phyloP scores from a whole-genome alignment of 2,797 vertebrate genomes.

The Xiphophorus birchmanni region DNA sequence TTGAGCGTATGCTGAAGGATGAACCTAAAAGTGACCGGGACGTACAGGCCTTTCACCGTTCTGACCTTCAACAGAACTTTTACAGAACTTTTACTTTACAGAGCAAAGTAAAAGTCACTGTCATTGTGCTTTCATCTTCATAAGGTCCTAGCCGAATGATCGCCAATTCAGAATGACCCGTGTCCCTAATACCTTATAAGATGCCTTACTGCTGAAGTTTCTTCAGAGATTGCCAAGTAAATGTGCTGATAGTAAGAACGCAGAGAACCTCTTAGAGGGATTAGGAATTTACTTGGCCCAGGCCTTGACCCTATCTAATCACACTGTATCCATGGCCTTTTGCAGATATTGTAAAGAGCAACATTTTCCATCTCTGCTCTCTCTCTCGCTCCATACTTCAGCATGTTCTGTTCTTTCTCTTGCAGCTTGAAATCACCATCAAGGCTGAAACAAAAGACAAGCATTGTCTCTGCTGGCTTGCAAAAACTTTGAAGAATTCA shows the following conservation, averaged over 20 bases:
- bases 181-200: slow-evolving; percentile 63
- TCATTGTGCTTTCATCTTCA: slow-evolving; percentile 44
- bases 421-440: slow-evolving; percentile 37
- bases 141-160: slow-evolving; percentile 55
- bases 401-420: slow-evolving; percentile 25
- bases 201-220: slow-evolving; percentile 43
- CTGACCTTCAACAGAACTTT: slow-evolving; percentile 1
- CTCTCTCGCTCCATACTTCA: slow-evolving; percentile 16
- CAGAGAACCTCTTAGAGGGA: slow-evolving; percentile 67
- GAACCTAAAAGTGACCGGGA: slow-evolving; percentile 37
- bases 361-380: slow-evolving; percentile 15
- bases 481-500: slow-evolving; percentile 70
- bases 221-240: slow-evolving; percentile 43
- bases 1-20: slow-evolving; percentile 5
- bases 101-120: slow-evolving; percentile 27
- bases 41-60: slow-evolving; percentile 31
- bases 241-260: slow-evolving; percentile 46
- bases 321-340: slow-evolving; percentile 8
- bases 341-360: slow-evolving; percentile 26
- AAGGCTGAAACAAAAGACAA: slow-evolving; percentile 56
- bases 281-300: slow-evolving; percentile 37
- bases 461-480: slow-evolving; percentile 61
- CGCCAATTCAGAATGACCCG: slow-evolving; percentile 34
- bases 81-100: background rate
- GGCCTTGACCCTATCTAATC: slow-evolving; percentile 53